A percentile compares a stretch with the other conserved stretches of the same genome.
Evolutionary conservation across 2,888 invertebrate genomes (phyloP).

Genomic region (Chloromyia formosa): DNA sequence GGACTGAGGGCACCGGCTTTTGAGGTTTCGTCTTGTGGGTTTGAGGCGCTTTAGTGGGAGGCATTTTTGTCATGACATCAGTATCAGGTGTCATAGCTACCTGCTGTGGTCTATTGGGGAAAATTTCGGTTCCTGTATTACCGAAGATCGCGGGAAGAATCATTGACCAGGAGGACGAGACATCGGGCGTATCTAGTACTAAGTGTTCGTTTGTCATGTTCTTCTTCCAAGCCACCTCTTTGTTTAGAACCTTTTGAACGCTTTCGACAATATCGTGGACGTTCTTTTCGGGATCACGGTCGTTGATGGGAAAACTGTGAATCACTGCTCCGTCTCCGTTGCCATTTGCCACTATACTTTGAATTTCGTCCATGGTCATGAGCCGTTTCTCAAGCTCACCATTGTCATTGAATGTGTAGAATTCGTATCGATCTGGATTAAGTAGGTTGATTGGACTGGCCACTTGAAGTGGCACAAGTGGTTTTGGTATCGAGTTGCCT

Average conservation of each 20-base stretch:
- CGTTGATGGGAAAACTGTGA: conserved; percentile 56
- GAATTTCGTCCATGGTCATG: conserved; percentile 87
- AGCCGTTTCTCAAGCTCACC: conserved; percentile 83
- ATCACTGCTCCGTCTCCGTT: conserved; percentile 70
- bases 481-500: conserved; percentile 74
- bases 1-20: conserved; percentile 47
- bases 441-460: conserved; percentile 83
- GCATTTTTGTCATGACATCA: conserved; percentile 55
- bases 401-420: conserved; percentile 85
- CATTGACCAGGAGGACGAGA: conserved; percentile 81
- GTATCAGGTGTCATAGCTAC: conserved; percentile 64
- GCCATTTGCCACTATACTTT: conserved; percentile 83
- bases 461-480: conserved; percentile 70
- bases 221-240: conserved; percentile 72
- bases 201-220: conserved; percentile 66
- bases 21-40: conserved; percentile 53
- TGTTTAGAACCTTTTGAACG: conserved; percentile 84
- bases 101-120: conserved; percentile 65
- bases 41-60: conserved; percentile 32
- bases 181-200: conserved; percentile 75
- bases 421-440: conserved; percentile 85
- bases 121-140: conserved; percentile 71
- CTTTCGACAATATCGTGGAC: conserved; percentile 83
- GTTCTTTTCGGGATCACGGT: conserved; percentile 71
- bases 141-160: conserved; percentile 84